Base-by-base conservation (phyloP, 2,113 vertebrate genomes). In the Clupea harengus region DNA sequence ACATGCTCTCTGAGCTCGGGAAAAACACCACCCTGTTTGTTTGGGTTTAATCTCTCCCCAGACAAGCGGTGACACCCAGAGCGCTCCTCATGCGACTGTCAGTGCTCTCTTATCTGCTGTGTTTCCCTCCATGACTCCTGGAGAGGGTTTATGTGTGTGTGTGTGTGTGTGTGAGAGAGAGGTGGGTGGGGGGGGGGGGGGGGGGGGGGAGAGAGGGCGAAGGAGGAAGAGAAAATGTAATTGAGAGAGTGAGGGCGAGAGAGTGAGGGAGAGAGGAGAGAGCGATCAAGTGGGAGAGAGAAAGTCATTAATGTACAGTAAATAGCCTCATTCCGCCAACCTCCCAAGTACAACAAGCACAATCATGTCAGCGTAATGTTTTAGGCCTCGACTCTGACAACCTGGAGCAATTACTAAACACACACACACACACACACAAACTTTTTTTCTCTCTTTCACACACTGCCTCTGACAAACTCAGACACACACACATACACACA, bases 281-380 rank as follows among this genome's bases (percentile, higher is more conserved):
- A 84, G 82, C 47, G 60, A 49, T 22, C n/a, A 85, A 83, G 82
- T 82, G 86, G 83, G 87, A 86, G 78, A 86, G 75, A 86, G 87
- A 90, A 89, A 90, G 88, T 92, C 92, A 92, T 89, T 54, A 54
- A 54, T 54, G 52, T 54, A 54, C 52, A 54, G 52, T 54, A 54
- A 54, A 54, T 54, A 54, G 52, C 52, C 52, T 54, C 52, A 54
- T 54, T 54, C 52, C 52, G 52, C 52, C 52, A 54, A 54, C 52
- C 52, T 54, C 52, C 52, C 52, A 54, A 54, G 52, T 54, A 54
- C 52, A 54, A 54, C 52, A 54, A 54, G 52, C 52, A 18, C 52
- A 54, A 54, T 54, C 17, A 54, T 54, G 52, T 54, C 52, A 54
- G 52, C 52, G 52, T 54, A 54, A 54, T 54, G 52, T 54, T 54